Conservation (phyloP, 2,888 invertebrate species). For the Hipparchia sbordonii region DNA sequence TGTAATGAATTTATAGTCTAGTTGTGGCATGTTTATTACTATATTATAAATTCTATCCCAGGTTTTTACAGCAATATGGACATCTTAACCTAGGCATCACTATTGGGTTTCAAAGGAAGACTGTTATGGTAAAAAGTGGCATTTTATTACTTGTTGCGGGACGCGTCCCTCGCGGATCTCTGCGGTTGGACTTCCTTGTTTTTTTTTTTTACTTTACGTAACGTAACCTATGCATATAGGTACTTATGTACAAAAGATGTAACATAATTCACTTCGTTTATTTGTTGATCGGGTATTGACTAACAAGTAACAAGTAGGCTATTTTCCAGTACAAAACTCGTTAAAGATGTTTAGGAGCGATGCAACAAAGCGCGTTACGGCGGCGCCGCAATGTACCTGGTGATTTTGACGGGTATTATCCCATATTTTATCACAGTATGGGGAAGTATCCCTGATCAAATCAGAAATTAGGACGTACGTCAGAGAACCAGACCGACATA, state of each 20-base stretch:
- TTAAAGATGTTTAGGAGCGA: background rate
- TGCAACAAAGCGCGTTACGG: background rate
- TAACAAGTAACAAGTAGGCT: background rate
- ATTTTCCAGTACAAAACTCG: background rate
- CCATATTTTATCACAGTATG: too few species aligned
- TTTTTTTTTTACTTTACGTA: slow-evolving; percentile 5
- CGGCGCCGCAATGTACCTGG: too few species aligned
- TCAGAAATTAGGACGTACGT: too few species aligned
- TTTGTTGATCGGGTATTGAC: background rate
- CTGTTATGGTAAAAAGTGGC: slow-evolving; percentile 24
- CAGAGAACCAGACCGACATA: too few species aligned
- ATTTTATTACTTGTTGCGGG: slow-evolving; percentile 22
- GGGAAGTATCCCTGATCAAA: too few species aligned
- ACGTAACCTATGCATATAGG: background rate
- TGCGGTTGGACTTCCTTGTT: slow-evolving; percentile 17
- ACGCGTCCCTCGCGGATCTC: slow-evolving; percentile 8
- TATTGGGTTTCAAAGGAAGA: slow-evolving; percentile 26
- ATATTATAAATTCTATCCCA: background rate
- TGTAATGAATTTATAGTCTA: too few species aligned
- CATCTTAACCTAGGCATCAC: slow-evolving; percentile 7
- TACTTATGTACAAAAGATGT: background rate
- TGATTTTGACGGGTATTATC: too few species aligned
- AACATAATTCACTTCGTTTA: slow-evolving; percentile 6
- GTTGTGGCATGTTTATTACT: too few species aligned
- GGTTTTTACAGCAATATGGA: background rate